Conservation (phyloP, 2,888 invertebrate species). For the Argynnis bischoffii region DNA sequence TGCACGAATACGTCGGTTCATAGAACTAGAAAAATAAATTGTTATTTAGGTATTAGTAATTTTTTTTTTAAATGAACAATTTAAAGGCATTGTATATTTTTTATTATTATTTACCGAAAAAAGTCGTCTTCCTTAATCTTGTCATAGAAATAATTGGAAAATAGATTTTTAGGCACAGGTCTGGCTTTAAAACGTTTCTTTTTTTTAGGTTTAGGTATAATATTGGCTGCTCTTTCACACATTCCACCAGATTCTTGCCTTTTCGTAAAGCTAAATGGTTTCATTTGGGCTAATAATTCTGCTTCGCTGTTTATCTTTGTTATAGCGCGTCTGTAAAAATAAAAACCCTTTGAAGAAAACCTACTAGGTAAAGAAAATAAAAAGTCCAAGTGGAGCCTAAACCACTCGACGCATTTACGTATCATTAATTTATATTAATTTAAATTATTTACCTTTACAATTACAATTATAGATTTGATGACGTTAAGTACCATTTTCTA, state of each 20-base stretch:
- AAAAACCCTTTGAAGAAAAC: neutral
- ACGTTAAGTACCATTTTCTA: too few relatives aligned
- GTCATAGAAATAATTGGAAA: constrained; percentile 86
- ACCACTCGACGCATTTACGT: too few relatives aligned
- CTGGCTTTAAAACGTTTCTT: constrained; percentile 84
- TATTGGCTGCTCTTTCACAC: constrained; percentile 62
- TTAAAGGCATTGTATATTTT: too few relatives aligned
- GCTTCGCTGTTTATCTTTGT: constrained; percentile 84
- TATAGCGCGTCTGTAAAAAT: constrained; percentile 74
- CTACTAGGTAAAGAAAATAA: too few relatives aligned
- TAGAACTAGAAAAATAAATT: constrained; percentile 55
- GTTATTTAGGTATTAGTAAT: neutral
- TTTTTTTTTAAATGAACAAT: too few relatives aligned
- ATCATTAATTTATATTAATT: too few relatives aligned
- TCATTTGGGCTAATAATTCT: constrained; percentile 84
- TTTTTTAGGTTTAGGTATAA: constrained; percentile 66
- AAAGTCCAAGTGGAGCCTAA: too few relatives aligned
- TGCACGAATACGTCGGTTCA: constrained; percentile 86
- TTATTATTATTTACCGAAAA: constrained; percentile 77
- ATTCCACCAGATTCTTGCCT: constrained; percentile 80
- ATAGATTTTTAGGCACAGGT: constrained; percentile 86
- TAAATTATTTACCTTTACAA: too few relatives aligned
- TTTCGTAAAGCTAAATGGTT: constrained; percentile 85
- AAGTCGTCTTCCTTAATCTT: constrained; percentile 88
- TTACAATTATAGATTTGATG: too few relatives aligned